phyloP scores from a whole-genome alignment of 2,113 vertebrate species.

The Protobothrops flavoviridis region DNA sequence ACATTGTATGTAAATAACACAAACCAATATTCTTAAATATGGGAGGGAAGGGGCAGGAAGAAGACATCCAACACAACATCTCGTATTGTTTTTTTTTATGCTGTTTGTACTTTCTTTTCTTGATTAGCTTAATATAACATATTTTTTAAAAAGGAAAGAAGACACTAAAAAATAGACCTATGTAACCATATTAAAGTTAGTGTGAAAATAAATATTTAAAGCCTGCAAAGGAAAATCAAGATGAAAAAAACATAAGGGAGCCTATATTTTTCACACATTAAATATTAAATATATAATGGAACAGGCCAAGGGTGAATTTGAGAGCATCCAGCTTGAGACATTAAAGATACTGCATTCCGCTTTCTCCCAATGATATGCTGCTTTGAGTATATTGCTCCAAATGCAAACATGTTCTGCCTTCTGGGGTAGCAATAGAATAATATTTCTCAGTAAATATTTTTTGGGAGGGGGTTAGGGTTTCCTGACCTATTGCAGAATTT shows the following conservation, averaged over 20 bases:
- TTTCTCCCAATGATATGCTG: background rate
- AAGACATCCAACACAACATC: background rate
- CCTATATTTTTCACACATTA: background rate
- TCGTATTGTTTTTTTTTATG: background rate
- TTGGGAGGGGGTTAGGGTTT: background rate
- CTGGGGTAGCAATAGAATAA: background rate
- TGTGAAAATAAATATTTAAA: background rate
- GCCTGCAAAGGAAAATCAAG: background rate
- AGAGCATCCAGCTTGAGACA: background rate
- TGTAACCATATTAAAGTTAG: background rate
- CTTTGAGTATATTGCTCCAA: background rate
- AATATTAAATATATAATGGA: constrained; percentile 3
- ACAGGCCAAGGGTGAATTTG: background rate
- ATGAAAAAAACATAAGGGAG: background rate
- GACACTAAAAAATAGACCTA: background rate
- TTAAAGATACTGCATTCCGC: background rate
- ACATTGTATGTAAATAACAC: background rate
- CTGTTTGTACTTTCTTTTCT: background rate
- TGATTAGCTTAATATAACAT: background rate
- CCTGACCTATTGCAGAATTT: background rate
- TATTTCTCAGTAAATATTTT: background rate
- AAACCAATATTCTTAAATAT: background rate
- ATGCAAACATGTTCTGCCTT: background rate
- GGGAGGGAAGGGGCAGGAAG: background rate
- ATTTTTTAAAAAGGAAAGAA: background rate